Base-by-base conservation (phyloP, 1,140 invertebrate genomes). In the Trichogramma pretiosum region DNA sequence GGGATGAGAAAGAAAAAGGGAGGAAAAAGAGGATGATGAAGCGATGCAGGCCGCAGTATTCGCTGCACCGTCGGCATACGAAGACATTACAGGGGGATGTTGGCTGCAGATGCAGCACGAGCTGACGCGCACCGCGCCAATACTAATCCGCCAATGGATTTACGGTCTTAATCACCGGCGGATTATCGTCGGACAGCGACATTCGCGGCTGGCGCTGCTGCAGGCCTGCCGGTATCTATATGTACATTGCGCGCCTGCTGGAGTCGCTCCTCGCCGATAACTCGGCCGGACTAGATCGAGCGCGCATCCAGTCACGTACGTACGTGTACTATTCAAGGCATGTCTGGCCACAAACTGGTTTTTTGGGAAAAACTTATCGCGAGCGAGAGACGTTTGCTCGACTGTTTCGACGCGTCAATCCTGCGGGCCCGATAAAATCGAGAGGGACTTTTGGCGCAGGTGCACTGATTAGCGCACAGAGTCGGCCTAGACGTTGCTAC, bases 81-180 rank as follows among this genome's bases (percentile, higher is more conserved):
- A n/a, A n/a, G n/a, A n/a, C n/a, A n/a, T n/a, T n/a, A n/a, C n/a
- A n/a, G n/a, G 55, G 60, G 57, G 57, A 62, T 28, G 33, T 42
- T 44, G 32, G 53, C 55, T 34, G 38, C 39, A 55, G 48, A 43
- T 47, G 44, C 50, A 56, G 56, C 54, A 56, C 54, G 52, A 50
- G 54, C 56, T 50, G 54, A 56, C 55, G 56, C 58, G 63, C 57
- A 59, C 59, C 68, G 67, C 64, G 64, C 67, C 66, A 61, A 64
- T 69, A 68, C 68, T 72, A 70, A 72, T 72, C 69, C 69, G 65
- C 56, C 63, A 67, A 66, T 72, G 75, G 75, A 78, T 77, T 77
- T 77, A 77, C 76, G 70, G 74, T 76, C 74, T 76, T 77, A 76
- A 76, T 77, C 75, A 76, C 74, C 69, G 63, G 56, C 67, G 76